Conservation (phyloP, 2,797 vertebrate genomes). For the Decapterus maruadsi region DNA sequence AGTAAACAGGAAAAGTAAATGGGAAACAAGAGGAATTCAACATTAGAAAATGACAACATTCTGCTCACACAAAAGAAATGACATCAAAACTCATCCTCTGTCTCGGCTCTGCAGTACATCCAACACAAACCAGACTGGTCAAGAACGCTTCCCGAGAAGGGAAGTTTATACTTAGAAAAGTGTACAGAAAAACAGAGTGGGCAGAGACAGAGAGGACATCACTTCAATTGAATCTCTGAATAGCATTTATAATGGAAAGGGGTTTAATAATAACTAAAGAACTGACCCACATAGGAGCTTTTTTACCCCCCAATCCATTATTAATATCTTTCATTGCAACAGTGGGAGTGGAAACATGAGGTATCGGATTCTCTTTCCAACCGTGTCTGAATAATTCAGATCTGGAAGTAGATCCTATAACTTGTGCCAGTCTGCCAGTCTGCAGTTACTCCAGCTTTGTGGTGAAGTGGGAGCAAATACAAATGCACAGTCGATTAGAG, state of each 20-base stretch:
- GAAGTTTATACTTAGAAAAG: conserved; percentile 1
- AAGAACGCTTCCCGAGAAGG: neutral
- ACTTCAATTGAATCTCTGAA: neutral
- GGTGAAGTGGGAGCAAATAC: neutral
- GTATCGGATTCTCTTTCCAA: conserved; percentile 45
- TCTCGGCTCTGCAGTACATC: conserved; percentile 5
- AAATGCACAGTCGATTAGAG: neutral
- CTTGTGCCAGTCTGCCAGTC: conserved; percentile 1
- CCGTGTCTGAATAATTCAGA: conserved; percentile 73
- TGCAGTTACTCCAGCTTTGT: neutral
- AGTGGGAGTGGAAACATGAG: conserved; percentile 57
- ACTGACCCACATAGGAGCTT: neutral
- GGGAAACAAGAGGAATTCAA: conserved; percentile 4
- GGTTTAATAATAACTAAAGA: neutral
- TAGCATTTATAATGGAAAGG: neutral
- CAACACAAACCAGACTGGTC: neutral
- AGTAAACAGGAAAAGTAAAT: conserved; percentile 48
- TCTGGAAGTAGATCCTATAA: conserved; percentile 43
- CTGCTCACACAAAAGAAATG: conserved; percentile 1
- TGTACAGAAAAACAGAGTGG: neutral
- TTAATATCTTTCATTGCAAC: conserved; percentile 30
- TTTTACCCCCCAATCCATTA: conserved; percentile 42
- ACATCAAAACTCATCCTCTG: neutral
- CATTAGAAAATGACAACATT: conserved; percentile 15
- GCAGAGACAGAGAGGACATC: neutral